Evolutionary conservation across 2,797 vertebrate genomes (phyloP).

Genomic region (Acanthurus leucopareius): DNA sequence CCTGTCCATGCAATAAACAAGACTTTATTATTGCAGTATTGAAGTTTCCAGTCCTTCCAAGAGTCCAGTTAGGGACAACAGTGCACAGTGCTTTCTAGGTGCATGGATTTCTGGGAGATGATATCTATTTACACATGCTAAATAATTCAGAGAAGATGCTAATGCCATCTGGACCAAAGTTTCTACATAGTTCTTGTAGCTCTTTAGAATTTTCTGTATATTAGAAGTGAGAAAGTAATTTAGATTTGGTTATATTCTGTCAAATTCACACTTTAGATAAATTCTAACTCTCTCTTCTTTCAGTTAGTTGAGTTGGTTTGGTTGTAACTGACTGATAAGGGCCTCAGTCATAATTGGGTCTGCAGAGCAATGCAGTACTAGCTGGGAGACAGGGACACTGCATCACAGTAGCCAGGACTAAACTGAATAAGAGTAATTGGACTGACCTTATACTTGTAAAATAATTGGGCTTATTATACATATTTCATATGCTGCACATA

Average conservation of each 20-base stretch:
- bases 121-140: background rate
- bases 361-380: slow-evolving; percentile 5
- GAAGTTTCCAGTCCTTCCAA: background rate
- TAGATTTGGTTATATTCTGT: background rate
- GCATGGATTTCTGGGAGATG: background rate
- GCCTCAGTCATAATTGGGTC: background rate
- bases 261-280: slow-evolving; percentile 4
- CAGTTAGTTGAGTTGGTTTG: slow-evolving; percentile 1
- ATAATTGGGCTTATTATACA: slow-evolving; percentile 41
- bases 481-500: slow-evolving; percentile 18
- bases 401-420: background rate
- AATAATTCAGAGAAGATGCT: background rate
- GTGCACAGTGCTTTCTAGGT: background rate
- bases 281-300: background rate
- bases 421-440: slow-evolving; percentile 34
- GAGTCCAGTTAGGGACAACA: background rate
- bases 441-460: slow-evolving; percentile 43
- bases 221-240: background rate
- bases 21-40: slow-evolving; percentile 1
- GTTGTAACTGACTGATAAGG: slow-evolving; percentile 20
- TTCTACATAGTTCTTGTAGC: background rate
- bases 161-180: background rate
- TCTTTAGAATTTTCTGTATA: background rate
- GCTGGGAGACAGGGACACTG: slow-evolving; percentile 13
- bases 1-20: slow-evolving; percentile 10